Evolutionary conservation across 2,797 vertebrate species (phyloP).

Genomic region (Xyrichtys novacula): DNA sequence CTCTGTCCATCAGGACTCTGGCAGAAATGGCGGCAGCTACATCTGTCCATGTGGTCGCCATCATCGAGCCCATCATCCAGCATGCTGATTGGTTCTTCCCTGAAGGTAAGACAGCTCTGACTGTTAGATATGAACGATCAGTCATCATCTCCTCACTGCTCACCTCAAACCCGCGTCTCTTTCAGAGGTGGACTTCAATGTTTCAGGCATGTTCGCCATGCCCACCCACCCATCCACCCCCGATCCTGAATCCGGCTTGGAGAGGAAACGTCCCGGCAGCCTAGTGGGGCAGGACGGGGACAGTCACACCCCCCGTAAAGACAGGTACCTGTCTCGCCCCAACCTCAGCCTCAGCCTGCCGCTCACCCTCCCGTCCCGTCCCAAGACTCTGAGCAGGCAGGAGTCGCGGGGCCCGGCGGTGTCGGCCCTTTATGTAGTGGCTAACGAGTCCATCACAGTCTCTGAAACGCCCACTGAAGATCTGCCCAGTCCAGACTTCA

Average conservation of each 20-base stretch:
- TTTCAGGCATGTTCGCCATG: constrained; percentile 93
- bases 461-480: constrained; percentile 80
- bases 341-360: constrained; percentile 83
- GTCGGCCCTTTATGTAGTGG: constrained; percentile 85
- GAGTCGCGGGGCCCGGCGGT: constrained; percentile 78
- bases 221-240: constrained; percentile 85
- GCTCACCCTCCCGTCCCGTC: constrained; percentile 73
- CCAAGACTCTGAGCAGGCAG: constrained; percentile 80
- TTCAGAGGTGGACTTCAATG: constrained; percentile 96
- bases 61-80: constrained; percentile 97
- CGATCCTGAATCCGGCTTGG: constrained; percentile 86
- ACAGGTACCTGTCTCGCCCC: constrained; percentile 90
- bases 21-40: constrained; percentile 98
- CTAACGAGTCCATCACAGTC: constrained; percentile 84
- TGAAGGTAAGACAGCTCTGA: constrained; percentile 84
- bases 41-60: constrained; percentile 93
- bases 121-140: constrained; percentile 20
- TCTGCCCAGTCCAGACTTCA: constrained; percentile 74
- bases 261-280: constrained; percentile 92
- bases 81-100: constrained; percentile 99
- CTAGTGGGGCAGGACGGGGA: constrained; percentile 92
- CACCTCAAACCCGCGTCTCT: neutral
- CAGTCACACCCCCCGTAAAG: constrained; percentile 91
- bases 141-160: neutral
- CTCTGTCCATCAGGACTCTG: constrained; percentile 85